Base-by-base conservation (phyloP, 2,797 vertebrate genomes). In the Prionace glauca region DNA sequence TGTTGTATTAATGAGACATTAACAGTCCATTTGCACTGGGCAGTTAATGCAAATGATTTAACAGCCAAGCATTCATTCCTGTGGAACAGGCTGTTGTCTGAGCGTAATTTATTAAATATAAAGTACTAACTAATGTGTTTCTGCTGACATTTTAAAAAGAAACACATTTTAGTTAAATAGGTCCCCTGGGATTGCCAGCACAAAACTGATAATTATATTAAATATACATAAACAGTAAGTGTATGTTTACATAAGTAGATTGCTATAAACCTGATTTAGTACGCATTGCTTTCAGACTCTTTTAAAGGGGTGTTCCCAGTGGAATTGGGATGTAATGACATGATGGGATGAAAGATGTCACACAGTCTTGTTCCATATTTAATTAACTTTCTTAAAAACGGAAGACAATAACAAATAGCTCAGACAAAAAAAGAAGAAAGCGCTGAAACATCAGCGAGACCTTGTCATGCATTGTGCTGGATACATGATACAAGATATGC, bases 311-410 rank as follows among this genome's bases (percentile, higher is more conserved):
- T n/a, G n/a, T 98, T 99, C 98, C 99, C 98, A 96, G 96, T 98
- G 99, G 99, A 98, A 98, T 98, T 98, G 98, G 41, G 97, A 97
- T 99, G 99, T 99, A 99, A 99, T 99, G 99, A 99, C 98, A 99
- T 98, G 98, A 99, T 99, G 98, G 98, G 99, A 99, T 99, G 99
- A 99, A 99, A 99, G 98, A 99, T 98, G 98, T 98, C 98, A 98
- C 98, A 99, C 98, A 97, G 98, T 98, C 98, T 99, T 98, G 98
- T 98, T 99, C 98, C 98, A 98, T 99, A 99, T 99, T 99, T 99
- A 99, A 99, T 99, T 99, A 99, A 99, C 98, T 99, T 99, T 98
- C 98, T 97, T 98, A 98, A 98, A 98, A 98, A 98, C 97, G 97
- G 97, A 96, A 98, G 98, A 98, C 98, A 99, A 99, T 99, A 98